phyloP scores from a whole-genome alignment of 2,888 invertebrate species.

The Mesopsocus fuscifrons region DNA sequence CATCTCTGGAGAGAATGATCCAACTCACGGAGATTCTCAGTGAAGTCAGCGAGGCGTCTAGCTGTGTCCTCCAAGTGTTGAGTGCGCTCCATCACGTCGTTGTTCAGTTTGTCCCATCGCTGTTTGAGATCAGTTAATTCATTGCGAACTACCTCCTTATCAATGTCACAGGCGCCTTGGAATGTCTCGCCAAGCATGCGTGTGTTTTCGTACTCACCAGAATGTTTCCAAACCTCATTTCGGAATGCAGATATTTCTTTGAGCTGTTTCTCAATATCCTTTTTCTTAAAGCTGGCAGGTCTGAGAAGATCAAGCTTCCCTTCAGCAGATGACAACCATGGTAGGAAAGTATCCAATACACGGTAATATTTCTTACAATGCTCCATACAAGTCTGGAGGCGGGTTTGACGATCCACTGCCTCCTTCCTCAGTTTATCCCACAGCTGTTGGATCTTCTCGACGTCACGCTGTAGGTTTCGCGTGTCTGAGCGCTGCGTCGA shows the following conservation, averaged over 20 bases:
- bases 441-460: constrained; percentile 74
- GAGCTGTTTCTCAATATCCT: constrained; percentile 71
- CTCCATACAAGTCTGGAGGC: constrained; percentile 78
- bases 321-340: constrained; percentile 77
- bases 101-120: constrained; percentile 81
- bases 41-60: constrained; percentile 63
- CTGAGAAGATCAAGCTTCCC: constrained; percentile 59
- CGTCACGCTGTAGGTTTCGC: constrained; percentile 48
- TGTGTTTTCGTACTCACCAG: constrained; percentile 83
- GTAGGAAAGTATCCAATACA: constrained; percentile 65
- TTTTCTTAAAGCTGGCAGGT: constrained; percentile 62
- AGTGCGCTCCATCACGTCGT: constrained; percentile 54
- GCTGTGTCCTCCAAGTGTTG: constrained; percentile 69
- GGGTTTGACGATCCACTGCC: constrained; percentile 66
- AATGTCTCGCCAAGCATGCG: constrained; percentile 73
- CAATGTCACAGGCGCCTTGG: constrained; percentile 71
- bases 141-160: constrained; percentile 72
- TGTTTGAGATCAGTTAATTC: constrained; percentile 65
- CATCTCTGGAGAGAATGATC: constrained; percentile 69
- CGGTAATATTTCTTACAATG: constrained; percentile 80
- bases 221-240: constrained; percentile 84
- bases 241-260: constrained; percentile 75
- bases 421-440: constrained; percentile 86
- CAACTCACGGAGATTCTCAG: constrained; percentile 67
- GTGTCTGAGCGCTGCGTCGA: constrained; percentile 33